Evolutionary conservation across 92 coral and sea anemone genomes (phyloP), one percentile per base, ranked within the genome.

Genomic region (Anthopleura xanthogrammica): DNA sequence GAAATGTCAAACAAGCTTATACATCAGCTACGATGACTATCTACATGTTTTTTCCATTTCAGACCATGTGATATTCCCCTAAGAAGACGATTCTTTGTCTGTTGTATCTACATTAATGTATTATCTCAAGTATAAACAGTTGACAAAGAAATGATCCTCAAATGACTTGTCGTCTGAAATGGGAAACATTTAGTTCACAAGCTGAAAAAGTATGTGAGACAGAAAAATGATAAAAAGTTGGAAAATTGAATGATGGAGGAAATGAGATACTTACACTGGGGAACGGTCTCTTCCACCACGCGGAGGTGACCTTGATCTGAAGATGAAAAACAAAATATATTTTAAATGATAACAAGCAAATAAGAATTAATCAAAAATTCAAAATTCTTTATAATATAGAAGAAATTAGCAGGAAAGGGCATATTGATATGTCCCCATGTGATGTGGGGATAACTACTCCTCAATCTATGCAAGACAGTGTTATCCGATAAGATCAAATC

Each of bases 261-360:
- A 62, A 72, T n/a, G 19, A 23, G 7, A 55, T 14, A 84, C 87
- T 55, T 77, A 84, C 87, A 77, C 80, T 29, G 87, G 87, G 7
- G 87, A 84, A 24, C 82, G 87, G 64, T 77, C 87, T 36, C 87
- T 24, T 43, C 80, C 80, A 56, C 86, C 81, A 16, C 82, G 81
- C 14, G 87, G 81, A 29, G 87, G 87, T 76, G 86, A 56, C 60
- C 86, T 83, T 46, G 86, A 83, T 57, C 86, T 83, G 81, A 78
- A 16, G 14, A 55, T 20, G 17, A 13, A 54, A 55, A 36, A 29
- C 36, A 78, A 9, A 22, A 10, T 54, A 0, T 41, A 77, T 22
- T 43, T 43, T 76, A 76, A 43, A 42, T 24, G 2, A 8, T n/a
- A 11, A 50, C 19, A 52, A 68, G 3, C 70, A 62, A 62, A 62